These are phyloP conservation scores for Venturia canescens DNA, from an alignment of 1,140 invertebrate genomes.

Conservation along the genomic window DNA sequence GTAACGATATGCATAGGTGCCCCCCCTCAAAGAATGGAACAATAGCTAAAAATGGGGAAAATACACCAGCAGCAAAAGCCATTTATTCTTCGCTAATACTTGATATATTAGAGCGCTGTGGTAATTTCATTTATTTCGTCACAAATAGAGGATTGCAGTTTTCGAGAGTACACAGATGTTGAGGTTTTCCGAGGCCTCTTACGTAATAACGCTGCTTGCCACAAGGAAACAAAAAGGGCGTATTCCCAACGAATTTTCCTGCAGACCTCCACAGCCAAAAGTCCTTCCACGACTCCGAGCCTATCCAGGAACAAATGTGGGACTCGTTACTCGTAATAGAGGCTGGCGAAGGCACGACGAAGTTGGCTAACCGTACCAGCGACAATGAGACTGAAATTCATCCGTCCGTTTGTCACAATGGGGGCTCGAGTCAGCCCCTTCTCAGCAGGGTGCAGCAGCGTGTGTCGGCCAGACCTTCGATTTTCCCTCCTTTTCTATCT, in stretches of 20 bases:
- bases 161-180: conserved; percentile 41
- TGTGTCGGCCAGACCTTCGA: conserved; percentile 30
- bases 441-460: conserved; percentile 40
- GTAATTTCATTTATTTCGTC: conserved; percentile 30
- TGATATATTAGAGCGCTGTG: background rate
- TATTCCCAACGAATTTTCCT: background rate
- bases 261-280: too few relatives aligned
- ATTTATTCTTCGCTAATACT: background rate
- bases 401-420: conserved; percentile 32
- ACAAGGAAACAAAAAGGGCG: background rate
- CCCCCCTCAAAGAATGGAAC: background rate
- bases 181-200: background rate
- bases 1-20: background rate
- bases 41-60: background rate
- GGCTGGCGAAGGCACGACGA: background rate
- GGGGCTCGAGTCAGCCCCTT: conserved; percentile 4
- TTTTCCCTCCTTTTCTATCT: background rate
- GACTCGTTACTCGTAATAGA: background rate
- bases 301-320: too few relatives aligned
- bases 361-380: background rate
- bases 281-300: too few relatives aligned
- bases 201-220: background rate
- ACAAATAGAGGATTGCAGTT: background rate
- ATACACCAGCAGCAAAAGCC: background rate
- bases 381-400: conserved; percentile 46